Percentiles rank a stretch among this genome's conserved stretches.
Conservation (phyloP, 2,797 vertebrate species). For the Bradypodion ventrale region DNA sequence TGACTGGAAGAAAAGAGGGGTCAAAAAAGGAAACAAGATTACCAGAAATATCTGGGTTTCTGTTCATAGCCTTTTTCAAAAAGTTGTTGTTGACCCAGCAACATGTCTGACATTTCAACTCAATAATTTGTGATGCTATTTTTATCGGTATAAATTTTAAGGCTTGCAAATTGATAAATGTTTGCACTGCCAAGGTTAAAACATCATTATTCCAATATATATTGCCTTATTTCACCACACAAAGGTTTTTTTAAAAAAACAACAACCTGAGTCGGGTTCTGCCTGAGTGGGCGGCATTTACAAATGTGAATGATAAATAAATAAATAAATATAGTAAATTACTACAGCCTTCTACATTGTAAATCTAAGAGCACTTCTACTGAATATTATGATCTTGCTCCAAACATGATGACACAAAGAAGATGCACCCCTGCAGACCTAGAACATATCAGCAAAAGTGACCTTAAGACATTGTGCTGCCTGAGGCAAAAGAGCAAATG, state of each 20-base stretch:
- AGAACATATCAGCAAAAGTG: neutral
- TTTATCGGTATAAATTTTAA: conserved; percentile 20
- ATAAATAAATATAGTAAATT: conserved; percentile 1
- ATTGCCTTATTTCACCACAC: neutral
- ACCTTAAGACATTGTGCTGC: neutral
- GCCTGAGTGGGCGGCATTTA: too few relatives aligned
- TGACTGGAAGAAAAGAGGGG: conserved; percentile 16
- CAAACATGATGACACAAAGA: neutral
- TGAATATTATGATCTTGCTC: neutral
- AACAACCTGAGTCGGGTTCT: too few relatives aligned
- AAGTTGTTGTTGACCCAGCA: neutral
- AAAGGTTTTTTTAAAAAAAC: conserved; percentile 9
- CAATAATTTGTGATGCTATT: neutral
- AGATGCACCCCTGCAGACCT: too few relatives aligned
- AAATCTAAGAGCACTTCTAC: neutral
- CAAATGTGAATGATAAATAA: too few relatives aligned
- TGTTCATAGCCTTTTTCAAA: neutral
- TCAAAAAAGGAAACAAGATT: conserved; percentile 28
- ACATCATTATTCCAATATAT: neutral
- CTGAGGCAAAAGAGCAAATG: neutral
- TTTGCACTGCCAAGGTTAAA: conserved; percentile 3
- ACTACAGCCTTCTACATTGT: neutral
- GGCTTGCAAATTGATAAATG: conserved; percentile 23
- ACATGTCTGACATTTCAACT: conserved; percentile 1
- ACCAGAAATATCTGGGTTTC: neutral